Percentiles rank a stretch among this genome's conserved stretches.
These are phyloP conservation scores for Corythornis vintsioides DNA, from an alignment of 2,113 vertebrate genomes.

Conservation along the genomic window DNA sequence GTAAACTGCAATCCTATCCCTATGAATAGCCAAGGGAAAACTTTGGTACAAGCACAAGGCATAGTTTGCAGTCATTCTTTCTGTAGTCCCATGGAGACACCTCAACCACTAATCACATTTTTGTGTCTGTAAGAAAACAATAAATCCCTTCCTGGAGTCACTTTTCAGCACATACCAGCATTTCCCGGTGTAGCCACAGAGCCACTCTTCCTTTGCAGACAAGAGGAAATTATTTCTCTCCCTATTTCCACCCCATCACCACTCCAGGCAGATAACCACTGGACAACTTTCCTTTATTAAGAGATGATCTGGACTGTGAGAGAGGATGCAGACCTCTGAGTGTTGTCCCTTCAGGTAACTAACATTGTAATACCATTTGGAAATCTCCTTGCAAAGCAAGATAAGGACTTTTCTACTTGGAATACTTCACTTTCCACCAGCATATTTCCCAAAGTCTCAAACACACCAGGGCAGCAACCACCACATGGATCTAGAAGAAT, in stretches of 20 bases:
- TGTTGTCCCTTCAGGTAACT: neutral
- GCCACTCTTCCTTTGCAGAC: neutral
- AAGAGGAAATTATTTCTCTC: neutral
- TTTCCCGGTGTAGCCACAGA: neutral
- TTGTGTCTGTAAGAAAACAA: neutral
- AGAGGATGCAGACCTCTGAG: neutral
- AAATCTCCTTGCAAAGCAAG: neutral
- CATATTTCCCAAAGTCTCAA: neutral
- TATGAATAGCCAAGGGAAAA: neutral
- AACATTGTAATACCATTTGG: neutral
- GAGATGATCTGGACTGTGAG: neutral
- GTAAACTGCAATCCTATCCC: neutral
- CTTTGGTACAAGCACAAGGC: neutral
- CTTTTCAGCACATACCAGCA: neutral
- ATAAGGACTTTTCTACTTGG: neutral
- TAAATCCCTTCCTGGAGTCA: neutral
- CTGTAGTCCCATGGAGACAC: neutral
- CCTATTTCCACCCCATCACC: neutral
- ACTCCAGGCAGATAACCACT: neutral
- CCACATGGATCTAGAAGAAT: neutral
- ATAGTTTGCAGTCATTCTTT: neutral
- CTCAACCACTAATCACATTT: neutral
- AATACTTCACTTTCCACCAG: neutral
- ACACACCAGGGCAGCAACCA: rapidly evolving
- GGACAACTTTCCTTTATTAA: neutral